Evolutionary conservation across 2,888 invertebrate species (phyloP), one percentile per base, ranked within the genome.

Genomic region (Eustalomyia histrio): DNA sequence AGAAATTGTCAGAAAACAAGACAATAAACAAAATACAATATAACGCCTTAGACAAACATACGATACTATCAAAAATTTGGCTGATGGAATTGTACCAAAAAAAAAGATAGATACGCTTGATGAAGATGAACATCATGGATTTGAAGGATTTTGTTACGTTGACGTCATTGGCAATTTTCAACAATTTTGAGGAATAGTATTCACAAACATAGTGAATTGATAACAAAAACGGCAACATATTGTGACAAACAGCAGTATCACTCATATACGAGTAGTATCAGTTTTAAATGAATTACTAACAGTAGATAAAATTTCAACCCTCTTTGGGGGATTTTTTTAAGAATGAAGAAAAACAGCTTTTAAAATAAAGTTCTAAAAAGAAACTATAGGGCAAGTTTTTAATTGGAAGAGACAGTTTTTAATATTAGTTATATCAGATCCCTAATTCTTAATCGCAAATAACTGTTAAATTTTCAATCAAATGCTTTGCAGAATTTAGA

Each of bases 231-330:
- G 47, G 17, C 63, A 72, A 73, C 72, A 72, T 72, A 75, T 75
- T 76, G 63, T 58, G 72, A 47, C 73, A 76, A 65, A 74, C 73
- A 69, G 12, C 29, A 29, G 29, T 64, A 52, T 29, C 50, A 64
- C 17, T 17, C n/a, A n/a, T n/a, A n/a, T n/a, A n/a, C n/a, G n/a
- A n/a, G n/a, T n/a, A 57, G 14, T 35, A 68, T 64, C 68, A 73
- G 18, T 64, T 29, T 7, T 29, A 76, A 10, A 68, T 73, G 39
- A 60, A 65, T 69, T 21, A 14, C n/a, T 43, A 71, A 78, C 52
- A 33, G 14, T 33, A 61, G 63, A 71, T 75, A 67, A 67, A 71
- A 75, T 67, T 81, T 71, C 74, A 78, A 74, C 78, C 74, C 74
- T 78, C 78, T 63, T 72, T 73, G 53, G 64, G 53, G 21, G 24